Percentiles rank a stretch among this genome's conserved stretches.
Evolutionary conservation across 2,113 vertebrate species (phyloP).

Genomic region (Suncus etruscus): DNA sequence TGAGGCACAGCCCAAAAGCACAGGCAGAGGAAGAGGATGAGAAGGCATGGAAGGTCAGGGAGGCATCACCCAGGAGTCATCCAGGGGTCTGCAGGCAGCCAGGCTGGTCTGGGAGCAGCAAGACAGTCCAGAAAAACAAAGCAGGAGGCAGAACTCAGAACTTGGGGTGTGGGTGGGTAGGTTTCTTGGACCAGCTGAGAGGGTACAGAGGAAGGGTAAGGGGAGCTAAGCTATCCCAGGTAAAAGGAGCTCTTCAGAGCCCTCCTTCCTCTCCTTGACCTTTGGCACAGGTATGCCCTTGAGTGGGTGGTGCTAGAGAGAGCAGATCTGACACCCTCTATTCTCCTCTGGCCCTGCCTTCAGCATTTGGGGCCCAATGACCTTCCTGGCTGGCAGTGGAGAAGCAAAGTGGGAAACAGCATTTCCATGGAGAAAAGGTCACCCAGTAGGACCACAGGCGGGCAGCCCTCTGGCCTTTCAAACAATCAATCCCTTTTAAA

Average conservation of each 20-base stretch:
- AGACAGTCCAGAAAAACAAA: not conserved
- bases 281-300: not conserved
- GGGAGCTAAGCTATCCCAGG: not conserved
- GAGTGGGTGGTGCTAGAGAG: not conserved
- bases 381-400: not conserved
- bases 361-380: not conserved
- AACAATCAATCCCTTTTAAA: constrained; percentile 77
- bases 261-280: not conserved
- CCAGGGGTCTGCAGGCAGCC: not conserved
- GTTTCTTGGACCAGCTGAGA: not conserved
- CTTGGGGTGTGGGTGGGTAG: not conserved
- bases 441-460: not conserved
- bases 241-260: not conserved
- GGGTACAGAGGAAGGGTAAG: not conserved
- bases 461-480: constrained; percentile 49
- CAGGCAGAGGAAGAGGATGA: too few species aligned
- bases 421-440: constrained; percentile 58
- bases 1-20: too few species aligned
- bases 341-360: not conserved
- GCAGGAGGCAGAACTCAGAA: not conserved
- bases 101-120: not conserved
- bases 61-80: not conserved
- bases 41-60: too few species aligned
- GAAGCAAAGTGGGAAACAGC: not conserved
- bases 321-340: too few species aligned